Percentiles rank a stretch among this genome's conserved stretches.
These are phyloP conservation scores for Eupelmus urozonus DNA, from an alignment of 2,888 invertebrate species.

Conservation along the genomic window DNA sequence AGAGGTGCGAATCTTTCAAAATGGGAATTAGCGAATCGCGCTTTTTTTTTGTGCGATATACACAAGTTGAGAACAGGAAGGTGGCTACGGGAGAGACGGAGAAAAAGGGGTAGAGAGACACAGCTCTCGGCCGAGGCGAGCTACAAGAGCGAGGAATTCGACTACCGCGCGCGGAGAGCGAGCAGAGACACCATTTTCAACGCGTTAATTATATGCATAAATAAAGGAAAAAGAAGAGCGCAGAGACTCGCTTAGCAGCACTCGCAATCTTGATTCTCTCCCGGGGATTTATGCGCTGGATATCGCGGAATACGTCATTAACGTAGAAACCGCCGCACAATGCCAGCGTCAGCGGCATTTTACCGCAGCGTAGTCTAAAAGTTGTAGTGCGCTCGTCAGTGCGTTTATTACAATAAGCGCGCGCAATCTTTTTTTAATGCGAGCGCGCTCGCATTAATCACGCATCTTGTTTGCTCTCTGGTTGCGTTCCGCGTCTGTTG, in stretches of 20 bases:
- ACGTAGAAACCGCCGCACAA: too few relatives aligned
- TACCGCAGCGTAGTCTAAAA: too few relatives aligned
- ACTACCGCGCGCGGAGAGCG: conserved; percentile 3
- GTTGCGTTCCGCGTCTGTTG: neutral
- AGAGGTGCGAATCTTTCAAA: conserved; percentile 55
- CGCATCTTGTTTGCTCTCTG: neutral
- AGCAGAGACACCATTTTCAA: conserved; percentile 32
- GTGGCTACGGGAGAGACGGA: too few relatives aligned
- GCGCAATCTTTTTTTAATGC: neutral
- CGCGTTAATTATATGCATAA: conserved; percentile 48
- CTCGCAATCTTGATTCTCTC: conserved; percentile 25
- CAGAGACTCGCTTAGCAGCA: neutral
- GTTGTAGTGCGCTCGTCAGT: neutral
- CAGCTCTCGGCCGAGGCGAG: neutral
- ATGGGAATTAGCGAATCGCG: conserved; percentile 55
- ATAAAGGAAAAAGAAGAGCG: conserved; percentile 19
- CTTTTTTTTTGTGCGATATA: conserved; percentile 5
- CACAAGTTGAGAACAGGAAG: neutral
- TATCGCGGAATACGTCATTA: neutral
- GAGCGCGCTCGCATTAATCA: conserved; percentile 8
- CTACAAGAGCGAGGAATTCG: conserved; percentile 44
- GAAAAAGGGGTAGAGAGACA: neutral
- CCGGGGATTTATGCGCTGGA: neutral
- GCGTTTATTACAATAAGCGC: neutral
- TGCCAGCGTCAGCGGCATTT: too few relatives aligned